Evolutionary conservation across 92 coral and sea anemone genomes (phyloP).

Genomic region (Plumapathes pennacea): DNA sequence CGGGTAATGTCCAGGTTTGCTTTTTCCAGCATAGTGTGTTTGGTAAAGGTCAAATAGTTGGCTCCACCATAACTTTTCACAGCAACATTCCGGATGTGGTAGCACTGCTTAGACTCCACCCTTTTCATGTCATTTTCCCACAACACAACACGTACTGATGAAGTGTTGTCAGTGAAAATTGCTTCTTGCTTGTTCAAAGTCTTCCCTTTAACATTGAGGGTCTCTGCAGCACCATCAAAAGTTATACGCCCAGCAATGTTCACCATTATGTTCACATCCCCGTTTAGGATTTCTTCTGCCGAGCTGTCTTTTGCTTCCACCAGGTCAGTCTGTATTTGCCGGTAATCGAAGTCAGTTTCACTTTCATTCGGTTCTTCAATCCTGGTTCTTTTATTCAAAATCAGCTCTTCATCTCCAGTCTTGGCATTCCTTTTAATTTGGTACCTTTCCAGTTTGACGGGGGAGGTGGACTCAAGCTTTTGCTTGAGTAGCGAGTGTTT

Average conservation of each 20-base stretch:
- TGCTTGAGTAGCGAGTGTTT: constrained; percentile 43
- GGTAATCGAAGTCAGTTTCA: constrained; percentile 26
- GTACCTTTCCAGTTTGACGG: constrained; percentile 49
- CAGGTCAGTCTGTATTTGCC: constrained; percentile 10
- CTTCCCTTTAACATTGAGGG: constrained; percentile 33
- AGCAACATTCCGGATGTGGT: constrained; percentile 38
- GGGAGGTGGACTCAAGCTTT: constrained; percentile 48
- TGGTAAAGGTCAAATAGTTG: constrained; percentile 47
- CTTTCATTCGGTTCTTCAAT: constrained; percentile 19
- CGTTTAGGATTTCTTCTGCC: constrained; percentile 27
- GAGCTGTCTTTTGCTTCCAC: constrained; percentile 24
- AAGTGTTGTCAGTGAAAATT: constrained; percentile 43
- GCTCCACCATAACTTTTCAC: constrained; percentile 25
- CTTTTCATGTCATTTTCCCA: constrained; percentile 49
- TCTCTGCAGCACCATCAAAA: constrained; percentile 31
- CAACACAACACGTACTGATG: constrained; percentile 34
- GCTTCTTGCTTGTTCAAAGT: constrained; percentile 42
- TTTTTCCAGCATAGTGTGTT: constrained; percentile 25
- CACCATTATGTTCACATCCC: constrained; percentile 23
- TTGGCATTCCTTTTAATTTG: constrained; percentile 17
- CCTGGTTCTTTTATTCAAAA: constrained; percentile 33
- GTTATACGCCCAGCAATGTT: constrained; percentile 46
- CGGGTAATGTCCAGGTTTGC: constrained; percentile 19
- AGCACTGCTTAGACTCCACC: constrained; percentile 20
- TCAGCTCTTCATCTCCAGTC: constrained; percentile 27